Base-by-base conservation (phyloP, 2,888 invertebrate genomes). In the Caprella mutica region DNA sequence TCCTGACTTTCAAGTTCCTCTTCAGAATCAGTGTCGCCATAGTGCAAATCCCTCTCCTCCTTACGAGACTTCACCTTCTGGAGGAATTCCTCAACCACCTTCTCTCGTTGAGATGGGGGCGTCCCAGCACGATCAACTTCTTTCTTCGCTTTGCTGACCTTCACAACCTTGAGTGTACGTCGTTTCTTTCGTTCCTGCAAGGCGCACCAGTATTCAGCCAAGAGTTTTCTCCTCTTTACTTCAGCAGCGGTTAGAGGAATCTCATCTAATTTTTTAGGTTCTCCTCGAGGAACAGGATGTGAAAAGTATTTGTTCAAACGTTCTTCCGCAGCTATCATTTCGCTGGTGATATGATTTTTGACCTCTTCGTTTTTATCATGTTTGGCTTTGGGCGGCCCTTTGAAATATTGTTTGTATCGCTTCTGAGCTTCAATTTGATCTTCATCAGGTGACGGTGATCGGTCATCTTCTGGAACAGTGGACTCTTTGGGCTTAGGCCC, bases 1-100 rank as follows among this genome's bases (percentile, higher is more conserved):
- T n/a, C n/a, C n/a, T n/a, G n/a, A 12, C 23, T 38, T 21, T 62
- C 59, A 4, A 54, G 59, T 1, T 48, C 55, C 24, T 55, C 55
- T 33, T 61, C 61, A 35, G 56, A 56, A 54, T 63, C 63, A 2
- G 63, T 63, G 55, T 63, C 63, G 2, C 63, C 63, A 42, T 52
- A 63, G 26, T 63, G 63, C 3, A 63, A 44, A 30, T 63, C 55
- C 42, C 56, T 63, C 33, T 63, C 63, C 29, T 55, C 57, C 39
- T 63, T 63, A 1, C 63, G 59, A 29, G 59, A 51, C 42, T 63
- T 59, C 12, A 63, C 63, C 14, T 57, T 54, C 33, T 63, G 54
- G 17, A 63, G 57, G 48, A 63, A 63, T 50, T 63, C 63, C 29
- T 59, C 55, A 17, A 63, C 59, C 24, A 63, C 63, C 30, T 57